These are phyloP conservation scores for Phyllostomus discolor DNA, from an alignment of 2,113 vertebrate species.

Conservation along the genomic window DNA sequence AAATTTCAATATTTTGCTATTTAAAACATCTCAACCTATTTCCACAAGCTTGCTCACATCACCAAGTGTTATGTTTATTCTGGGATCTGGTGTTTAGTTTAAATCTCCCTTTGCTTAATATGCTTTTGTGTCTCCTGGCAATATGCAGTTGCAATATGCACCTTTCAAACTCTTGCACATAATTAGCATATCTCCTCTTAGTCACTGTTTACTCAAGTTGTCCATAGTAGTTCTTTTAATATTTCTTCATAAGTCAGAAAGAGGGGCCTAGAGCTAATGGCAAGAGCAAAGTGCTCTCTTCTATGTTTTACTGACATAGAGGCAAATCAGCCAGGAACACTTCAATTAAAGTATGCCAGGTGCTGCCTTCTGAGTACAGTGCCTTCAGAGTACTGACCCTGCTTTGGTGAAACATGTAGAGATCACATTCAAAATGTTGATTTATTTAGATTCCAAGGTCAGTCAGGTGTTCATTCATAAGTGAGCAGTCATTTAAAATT, in stretches of 20 bases:
- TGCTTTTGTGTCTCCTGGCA: constrained; percentile 57
- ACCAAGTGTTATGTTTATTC: constrained; percentile 39
- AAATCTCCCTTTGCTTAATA: constrained; percentile 49
- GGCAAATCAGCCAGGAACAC: constrained; percentile 57
- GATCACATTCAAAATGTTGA: background rate
- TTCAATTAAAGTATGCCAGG: background rate
- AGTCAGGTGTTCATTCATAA: background rate
- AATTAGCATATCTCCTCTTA: constrained; percentile 52
- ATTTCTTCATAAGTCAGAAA: constrained; percentile 61
- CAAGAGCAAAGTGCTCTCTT: constrained; percentile 44
- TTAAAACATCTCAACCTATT: constrained; percentile 56
- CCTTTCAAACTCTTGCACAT: constrained; percentile 46
- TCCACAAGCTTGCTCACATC: background rate
- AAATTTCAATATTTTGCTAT: constrained; percentile 46
- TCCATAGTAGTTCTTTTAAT: constrained; percentile 57
- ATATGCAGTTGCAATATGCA: constrained; percentile 22
- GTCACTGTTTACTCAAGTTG: constrained; percentile 56
- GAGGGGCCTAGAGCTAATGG: constrained; percentile 8
- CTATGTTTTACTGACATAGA: background rate
- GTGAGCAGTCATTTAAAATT: background rate
- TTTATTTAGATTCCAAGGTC: constrained; percentile 1
- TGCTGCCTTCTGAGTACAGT: background rate
- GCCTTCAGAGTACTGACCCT: background rate
- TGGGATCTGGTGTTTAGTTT: constrained; percentile 43
- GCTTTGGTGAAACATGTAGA: background rate